A percentile compares a stretch with the other conserved stretches of the same genome.
Evolutionary conservation across 2,888 invertebrate species (phyloP).

Genomic region (Apotomis betuletana): DNA sequence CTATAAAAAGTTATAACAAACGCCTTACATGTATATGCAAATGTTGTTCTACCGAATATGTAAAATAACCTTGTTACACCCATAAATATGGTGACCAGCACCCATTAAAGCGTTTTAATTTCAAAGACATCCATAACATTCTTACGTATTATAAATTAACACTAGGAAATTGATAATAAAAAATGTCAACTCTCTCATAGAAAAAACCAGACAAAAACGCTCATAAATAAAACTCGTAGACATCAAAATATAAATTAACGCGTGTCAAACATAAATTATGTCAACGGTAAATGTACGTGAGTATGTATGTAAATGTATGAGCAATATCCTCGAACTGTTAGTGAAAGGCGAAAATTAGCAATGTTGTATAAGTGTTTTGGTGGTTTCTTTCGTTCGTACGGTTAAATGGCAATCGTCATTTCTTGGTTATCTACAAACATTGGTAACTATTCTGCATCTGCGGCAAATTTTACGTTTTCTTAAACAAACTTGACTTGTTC

Average conservation of each 20-base stretch:
- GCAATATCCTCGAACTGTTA: constrained; percentile 6
- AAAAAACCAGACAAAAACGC: constrained; percentile 40
- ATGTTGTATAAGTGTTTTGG: constrained; percentile 7
- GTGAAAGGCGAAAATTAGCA: constrained; percentile 23
- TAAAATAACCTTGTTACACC: constrained; percentile 28
- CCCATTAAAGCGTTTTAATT: constrained; percentile 39
- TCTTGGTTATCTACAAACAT: too few relatives aligned
- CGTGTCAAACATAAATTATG: constrained; percentile 43
- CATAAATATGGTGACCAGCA: constrained; percentile 23
- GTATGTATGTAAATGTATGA: constrained; percentile 6
- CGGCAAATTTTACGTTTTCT: too few relatives aligned
- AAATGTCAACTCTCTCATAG: constrained; percentile 43
- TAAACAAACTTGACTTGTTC: too few relatives aligned
- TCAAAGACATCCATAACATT: constrained; percentile 38
- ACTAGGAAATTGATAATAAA: constrained; percentile 42
- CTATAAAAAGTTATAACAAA: constrained; percentile 11
- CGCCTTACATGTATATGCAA: constrained; percentile 31
- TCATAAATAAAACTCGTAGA: constrained; percentile 41
- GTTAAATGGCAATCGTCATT: neutral
- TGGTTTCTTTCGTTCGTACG: neutral
- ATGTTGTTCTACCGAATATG: constrained; percentile 25
- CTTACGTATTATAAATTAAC: constrained; percentile 38
- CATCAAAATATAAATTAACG: constrained; percentile 43
- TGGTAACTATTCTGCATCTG: too few relatives aligned
- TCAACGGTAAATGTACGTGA: constrained; percentile 30